Conservation (phyloP, 2,797 vertebrate species). For the Enteromius mattozi region DNA sequence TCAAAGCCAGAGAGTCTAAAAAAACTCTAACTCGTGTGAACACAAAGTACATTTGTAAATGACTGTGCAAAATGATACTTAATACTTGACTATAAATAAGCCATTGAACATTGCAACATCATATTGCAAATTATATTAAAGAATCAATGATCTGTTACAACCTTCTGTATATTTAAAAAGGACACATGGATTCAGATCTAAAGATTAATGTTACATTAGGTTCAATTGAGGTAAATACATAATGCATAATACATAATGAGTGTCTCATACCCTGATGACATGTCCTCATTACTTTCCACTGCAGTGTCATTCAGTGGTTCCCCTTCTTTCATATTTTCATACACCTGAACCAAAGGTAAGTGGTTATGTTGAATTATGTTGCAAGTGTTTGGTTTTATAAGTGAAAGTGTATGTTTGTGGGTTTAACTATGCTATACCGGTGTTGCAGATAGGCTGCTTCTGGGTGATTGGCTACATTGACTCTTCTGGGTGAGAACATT, state of each 20-base stretch:
- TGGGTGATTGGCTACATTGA: neutral
- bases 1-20: neutral
- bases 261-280: constrained; percentile 4
- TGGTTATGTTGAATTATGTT: neutral
- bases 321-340: neutral
- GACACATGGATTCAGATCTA: neutral
- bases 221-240: neutral
- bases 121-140: neutral
- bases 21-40: neutral
- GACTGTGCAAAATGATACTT: neutral
- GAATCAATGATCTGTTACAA: neutral
- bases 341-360: neutral
- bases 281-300: neutral
- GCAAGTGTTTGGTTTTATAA: neutral
- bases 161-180: neutral
- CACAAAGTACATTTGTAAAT: neutral
- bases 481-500: neutral
- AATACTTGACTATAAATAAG: neutral
- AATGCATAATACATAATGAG: neutral
- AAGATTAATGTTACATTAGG: neutral
- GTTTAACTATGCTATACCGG: neutral
- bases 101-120: neutral
- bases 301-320: neutral
- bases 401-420: neutral
- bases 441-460: neutral